Evolutionary conservation across 2,797 vertebrate species (phyloP), one percentile per base, ranked within the genome.

Genomic region (Carduelis carduelis): DNA sequence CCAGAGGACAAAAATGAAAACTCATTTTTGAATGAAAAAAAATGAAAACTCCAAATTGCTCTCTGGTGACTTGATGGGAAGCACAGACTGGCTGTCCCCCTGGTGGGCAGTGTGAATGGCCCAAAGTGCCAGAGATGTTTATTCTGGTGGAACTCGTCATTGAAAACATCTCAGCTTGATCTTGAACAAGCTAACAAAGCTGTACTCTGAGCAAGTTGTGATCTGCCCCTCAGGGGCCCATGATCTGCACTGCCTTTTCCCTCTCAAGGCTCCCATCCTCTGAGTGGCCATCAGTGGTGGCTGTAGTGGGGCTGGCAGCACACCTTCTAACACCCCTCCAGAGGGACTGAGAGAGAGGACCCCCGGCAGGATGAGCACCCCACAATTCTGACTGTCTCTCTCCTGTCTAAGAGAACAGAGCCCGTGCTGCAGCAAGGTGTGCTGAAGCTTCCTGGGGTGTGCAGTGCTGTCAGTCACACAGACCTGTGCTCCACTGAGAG

Each of bases 401-500:
- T 35, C 34, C 34, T 35, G 34, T 8, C 6, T 17, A 18, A 37
- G 57, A 15, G 63, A 56, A 20, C 18, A 32, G 47, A 79, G 21
- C 26, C 52, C 32, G 56, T 59, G 30, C 26, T 71, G 81, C 41
- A 57, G 69, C 11, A 24, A 14, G 5, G 6, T 44, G n/a, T 60
- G 57, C 35, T 39, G 8, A 15, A 23, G 39, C 37, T 18, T 44
- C 44, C 49, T 30, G 34, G n/a, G 46, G 8, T 26, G 28, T 43
- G n/a, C n/a, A 61, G 28, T 5, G 37, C 55, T 64, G 35, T 23
- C 56, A n/a, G 3, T 32, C 49, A 27, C 6, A 21, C 28, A 64
- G 44, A 63, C 23, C 52, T 39, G 0, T 2, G 17, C n/a, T 55
- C 52, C 37, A 35, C 39, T 14, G 3, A 1, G 4, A 11, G 26